A percentile compares a stretch with the other conserved stretches of the same genome.
Evolutionary conservation across 2,113 vertebrate genomes (phyloP).

Genomic region (Protobothrops mucrosquamatus): DNA sequence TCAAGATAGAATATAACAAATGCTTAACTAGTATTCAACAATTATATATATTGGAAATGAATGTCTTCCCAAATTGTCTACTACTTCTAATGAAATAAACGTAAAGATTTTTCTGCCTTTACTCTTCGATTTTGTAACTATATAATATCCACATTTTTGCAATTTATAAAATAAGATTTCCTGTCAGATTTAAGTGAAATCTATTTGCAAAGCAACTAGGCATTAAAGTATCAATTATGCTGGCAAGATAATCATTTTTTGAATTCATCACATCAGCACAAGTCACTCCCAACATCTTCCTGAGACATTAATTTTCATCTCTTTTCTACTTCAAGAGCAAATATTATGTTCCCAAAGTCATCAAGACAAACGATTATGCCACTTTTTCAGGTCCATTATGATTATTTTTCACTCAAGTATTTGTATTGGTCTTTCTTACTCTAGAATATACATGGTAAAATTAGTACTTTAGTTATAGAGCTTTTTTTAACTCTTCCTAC

Average conservation of each 20-base stretch:
- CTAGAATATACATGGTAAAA: background rate
- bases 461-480: background rate
- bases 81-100: background rate
- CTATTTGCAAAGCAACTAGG: background rate
- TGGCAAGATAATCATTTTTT: background rate
- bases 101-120: background rate
- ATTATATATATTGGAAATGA: background rate
- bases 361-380: fast-evolving
- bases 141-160: background rate
- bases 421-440: background rate
- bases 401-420: background rate
- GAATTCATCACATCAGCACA: background rate
- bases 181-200: background rate
- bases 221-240: slow-evolving; percentile 15
- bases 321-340: background rate
- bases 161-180: slow-evolving; percentile 3
- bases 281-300: slow-evolving; percentile 1
- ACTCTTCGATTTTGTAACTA: background rate
- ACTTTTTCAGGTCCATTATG: background rate
- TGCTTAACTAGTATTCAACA: background rate
- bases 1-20: background rate
- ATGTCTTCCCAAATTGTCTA: background rate
- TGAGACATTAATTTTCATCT: background rate
- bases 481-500: background rate
- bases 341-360: slow-evolving; percentile 1